Conservation (phyloP, 2,797 vertebrate genomes). For the Cheirogaleus major region DNA sequence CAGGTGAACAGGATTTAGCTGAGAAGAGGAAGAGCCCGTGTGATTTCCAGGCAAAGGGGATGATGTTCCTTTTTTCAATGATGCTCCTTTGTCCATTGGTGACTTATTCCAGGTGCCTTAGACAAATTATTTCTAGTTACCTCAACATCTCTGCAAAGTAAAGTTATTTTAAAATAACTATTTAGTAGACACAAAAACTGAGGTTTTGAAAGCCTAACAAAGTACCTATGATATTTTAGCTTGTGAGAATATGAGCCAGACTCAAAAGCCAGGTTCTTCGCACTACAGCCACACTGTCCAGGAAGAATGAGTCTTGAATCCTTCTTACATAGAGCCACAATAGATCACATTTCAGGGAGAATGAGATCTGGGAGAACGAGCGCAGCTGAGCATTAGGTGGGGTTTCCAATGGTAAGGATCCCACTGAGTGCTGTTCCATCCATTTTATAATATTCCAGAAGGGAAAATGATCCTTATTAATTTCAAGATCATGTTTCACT, state of each 20-base stretch:
- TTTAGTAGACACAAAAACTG: not conserved
- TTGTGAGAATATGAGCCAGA: not conserved
- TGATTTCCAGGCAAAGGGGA: not conserved
- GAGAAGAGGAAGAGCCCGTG: not conserved
- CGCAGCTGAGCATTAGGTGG: not conserved
- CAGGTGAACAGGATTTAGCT: not conserved
- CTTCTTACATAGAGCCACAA: rapidly evolving
- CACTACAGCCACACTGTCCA: rapidly evolving
- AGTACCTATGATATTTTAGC: not conserved
- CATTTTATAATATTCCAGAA: not conserved
- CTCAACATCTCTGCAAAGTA: not conserved
- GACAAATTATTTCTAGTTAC: not conserved
- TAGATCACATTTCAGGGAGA: not conserved
- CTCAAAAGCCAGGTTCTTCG: not conserved
- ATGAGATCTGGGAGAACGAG: not conserved
- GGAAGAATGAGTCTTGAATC: not conserved
- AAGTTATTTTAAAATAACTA: not conserved
- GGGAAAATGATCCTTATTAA: not conserved
- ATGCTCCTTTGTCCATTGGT: not conserved
- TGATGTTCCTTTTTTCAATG: not conserved
- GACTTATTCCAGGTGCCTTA: not conserved
- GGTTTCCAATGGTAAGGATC: not conserved
- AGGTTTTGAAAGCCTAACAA: not conserved
- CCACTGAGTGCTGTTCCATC: no score
- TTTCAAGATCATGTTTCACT: not conserved